Base-by-base conservation (phyloP, 2,113 vertebrate species). In the Syngnathus floridae region DNA sequence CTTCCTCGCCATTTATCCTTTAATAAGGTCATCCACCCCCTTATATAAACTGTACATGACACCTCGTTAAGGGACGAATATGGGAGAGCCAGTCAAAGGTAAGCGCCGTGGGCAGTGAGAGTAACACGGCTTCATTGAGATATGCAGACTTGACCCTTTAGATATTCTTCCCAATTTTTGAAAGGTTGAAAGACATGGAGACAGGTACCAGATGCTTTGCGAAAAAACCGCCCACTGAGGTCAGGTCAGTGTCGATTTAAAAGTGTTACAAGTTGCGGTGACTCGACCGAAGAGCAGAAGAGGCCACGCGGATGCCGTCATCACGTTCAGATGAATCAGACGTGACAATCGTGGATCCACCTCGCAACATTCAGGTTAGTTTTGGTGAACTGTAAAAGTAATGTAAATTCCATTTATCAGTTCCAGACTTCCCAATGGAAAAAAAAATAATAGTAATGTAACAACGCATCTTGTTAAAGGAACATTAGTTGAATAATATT, bases 1-100 rank as follows among this genome's bases (percentile, higher is more conserved):
- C 67, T 72, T 76, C 67, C 75, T 64, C 49, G 36, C 55, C 64
- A 41, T 62, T 71, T 67, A 59, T 68, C 78, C 73, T 82, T 81
- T 88, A 88, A 89, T 88, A 90, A 90, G 89, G 89, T 90, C 88
- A 86, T 72, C 16, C 40, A 84, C 73, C 12, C 81, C 84, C 81
- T 84, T 84, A 71, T 82, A 82, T 84, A 80, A 85, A 81, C 78
- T 81, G 77, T 78, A 88, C 88, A 87, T 86, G 87, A 85, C 81
- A 83, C 78, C 84, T 88, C 80, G 84, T 90, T 88, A 90, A 80
- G 65, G 79, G 49, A 73, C 73, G 77, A 68, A 52, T 66, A 55
- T 51, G 65, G 67, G 64, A 37, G 8, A 69, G 68, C 72, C 73
- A 73, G 62, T 81, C 54, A 61, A 48, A 73, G 57, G 26, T 37